Percentiles rank a stretch among this genome's conserved stretches.
Evolutionary conservation across 2,797 vertebrate species (phyloP).

Genomic region (Valencia hispanica): DNA sequence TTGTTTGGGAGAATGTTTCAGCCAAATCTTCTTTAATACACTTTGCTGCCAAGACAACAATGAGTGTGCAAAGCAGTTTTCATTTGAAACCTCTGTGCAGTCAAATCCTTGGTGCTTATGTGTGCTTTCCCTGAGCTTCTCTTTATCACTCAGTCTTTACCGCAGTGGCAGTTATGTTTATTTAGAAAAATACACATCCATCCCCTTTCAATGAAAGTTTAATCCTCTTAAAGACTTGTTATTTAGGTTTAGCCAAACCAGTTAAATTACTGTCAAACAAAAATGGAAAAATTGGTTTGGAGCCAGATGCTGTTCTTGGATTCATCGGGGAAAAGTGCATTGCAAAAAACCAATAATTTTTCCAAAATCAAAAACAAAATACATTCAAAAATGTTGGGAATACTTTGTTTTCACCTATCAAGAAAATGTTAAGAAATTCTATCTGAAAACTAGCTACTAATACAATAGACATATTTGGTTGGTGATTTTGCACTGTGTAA

Average conservation of each 20-base stretch:
- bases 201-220: not conserved
- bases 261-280: not conserved
- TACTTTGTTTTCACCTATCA: not conserved
- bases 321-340: not conserved
- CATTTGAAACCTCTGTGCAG: conserved; percentile 3
- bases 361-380: not conserved
- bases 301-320: not conserved
- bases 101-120: conserved; percentile 7
- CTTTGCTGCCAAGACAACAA: conserved; percentile 2
- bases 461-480: not conserved
- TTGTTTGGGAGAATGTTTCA: not conserved
- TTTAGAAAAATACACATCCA: conserved; percentile 1
- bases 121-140: conserved; percentile 1
- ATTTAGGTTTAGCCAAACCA: conserved; percentile 1
- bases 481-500: not conserved
- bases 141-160: conserved; percentile 1
- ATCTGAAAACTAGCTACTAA: not conserved
- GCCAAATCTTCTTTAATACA: conserved; percentile 3
- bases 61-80: not conserved
- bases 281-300: not conserved
- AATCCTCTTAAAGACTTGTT: not conserved
- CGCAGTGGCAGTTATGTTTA: not conserved
- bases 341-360: not conserved
- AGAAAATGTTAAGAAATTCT: not conserved
- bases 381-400: not conserved